These are phyloP conservation scores for Rutpela maculata DNA, from an alignment of 2,888 invertebrate genomes.

Conservation along the genomic window DNA sequence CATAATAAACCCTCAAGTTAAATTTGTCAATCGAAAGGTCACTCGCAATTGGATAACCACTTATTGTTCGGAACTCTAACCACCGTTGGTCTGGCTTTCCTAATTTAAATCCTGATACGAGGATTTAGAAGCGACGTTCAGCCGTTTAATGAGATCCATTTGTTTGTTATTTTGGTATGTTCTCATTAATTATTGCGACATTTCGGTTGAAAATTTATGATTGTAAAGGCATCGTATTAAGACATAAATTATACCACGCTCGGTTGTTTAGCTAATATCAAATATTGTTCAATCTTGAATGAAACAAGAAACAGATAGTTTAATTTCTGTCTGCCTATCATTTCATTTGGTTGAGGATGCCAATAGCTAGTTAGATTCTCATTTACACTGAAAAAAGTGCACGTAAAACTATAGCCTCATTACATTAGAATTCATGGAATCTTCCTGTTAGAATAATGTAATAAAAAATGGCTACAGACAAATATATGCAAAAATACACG, in stretches of 20 bases:
- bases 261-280: background rate
- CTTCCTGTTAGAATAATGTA: too few relatives aligned
- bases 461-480: too few relatives aligned
- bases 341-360: too few relatives aligned
- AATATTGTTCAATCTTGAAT: background rate
- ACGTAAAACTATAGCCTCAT: too few relatives aligned
- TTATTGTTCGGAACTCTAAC: background rate
- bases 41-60: conserved; percentile 1
- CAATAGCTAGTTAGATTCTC: too few relatives aligned
- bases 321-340: too few relatives aligned
- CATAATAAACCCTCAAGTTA: background rate
- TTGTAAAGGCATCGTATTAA: conserved; percentile 1
- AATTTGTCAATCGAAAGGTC: conserved; percentile 7
- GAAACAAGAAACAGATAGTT: background rate
- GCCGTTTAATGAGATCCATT: background rate
- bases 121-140: background rate
- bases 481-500: too few relatives aligned
- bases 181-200: conserved; percentile 2
- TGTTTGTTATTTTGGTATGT: background rate
- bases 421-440: too few relatives aligned
- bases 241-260: background rate
- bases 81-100: background rate
- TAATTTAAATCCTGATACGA: background rate
- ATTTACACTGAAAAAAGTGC: too few relatives aligned
- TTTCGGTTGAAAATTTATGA: background rate